A percentile compares a stretch with the other conserved stretches of the same genome.
These are phyloP conservation scores for Phaetusa simplex DNA, from an alignment of 2,113 vertebrate genomes.

Conservation along the genomic window DNA sequence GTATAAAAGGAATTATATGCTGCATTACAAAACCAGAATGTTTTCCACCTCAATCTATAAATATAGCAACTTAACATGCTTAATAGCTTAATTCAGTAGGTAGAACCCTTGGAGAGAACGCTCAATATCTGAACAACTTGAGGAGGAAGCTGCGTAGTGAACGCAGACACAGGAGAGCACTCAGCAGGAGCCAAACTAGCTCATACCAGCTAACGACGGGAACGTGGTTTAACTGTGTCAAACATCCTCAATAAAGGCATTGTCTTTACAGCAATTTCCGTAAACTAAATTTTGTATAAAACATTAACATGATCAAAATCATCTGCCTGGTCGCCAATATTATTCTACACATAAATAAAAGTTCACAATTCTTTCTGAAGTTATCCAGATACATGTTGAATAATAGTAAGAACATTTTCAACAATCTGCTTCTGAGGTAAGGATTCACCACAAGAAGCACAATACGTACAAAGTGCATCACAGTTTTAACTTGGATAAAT, in stretches of 20 bases:
- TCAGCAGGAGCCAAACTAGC: background rate
- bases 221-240: accelerated
- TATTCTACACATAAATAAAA: background rate
- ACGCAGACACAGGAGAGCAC: accelerated
- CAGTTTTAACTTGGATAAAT: background rate
- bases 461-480: accelerated
- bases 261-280: background rate
- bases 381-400: background rate
- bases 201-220: accelerated
- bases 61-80: background rate
- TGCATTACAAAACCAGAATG: accelerated
- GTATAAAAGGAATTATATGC: background rate
- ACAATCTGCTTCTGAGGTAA: background rate
- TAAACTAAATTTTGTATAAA: background rate
- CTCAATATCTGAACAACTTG: background rate
- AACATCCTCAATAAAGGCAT: background rate
- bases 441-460: background rate
- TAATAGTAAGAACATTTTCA: background rate
- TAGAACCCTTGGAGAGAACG: background rate
- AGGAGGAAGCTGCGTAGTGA: background rate
- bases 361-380: background rate
- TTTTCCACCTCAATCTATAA: background rate
- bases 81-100: background rate
- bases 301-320: background rate
- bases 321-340: background rate